These are phyloP conservation scores for Pterophyllum scalare DNA, from an alignment of 2,113 vertebrate genomes.

Conservation along the genomic window DNA sequence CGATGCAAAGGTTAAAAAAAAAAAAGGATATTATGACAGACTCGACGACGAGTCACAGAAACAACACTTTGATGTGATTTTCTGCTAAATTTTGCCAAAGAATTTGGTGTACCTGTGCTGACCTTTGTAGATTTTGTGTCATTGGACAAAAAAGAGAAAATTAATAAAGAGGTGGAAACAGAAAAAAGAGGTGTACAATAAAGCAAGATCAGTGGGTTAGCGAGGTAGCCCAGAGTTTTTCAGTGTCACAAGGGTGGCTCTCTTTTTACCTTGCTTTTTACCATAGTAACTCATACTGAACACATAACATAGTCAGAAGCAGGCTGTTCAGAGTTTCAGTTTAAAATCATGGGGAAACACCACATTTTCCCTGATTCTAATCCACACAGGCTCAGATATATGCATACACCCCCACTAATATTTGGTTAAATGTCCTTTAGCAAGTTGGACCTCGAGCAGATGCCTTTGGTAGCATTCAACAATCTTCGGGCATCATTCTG, in stretches of 20 bases:
- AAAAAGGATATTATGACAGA: slow-evolving; percentile 10
- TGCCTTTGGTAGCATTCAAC: neutral
- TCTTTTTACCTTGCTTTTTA: too few species aligned
- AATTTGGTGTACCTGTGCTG: neutral
- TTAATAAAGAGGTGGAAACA: neutral
- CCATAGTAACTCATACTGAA: too few species aligned
- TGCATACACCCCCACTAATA: too few species aligned
- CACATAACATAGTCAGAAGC: too few species aligned
- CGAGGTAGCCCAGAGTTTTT: too few species aligned
- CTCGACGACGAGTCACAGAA: slow-evolving; percentile 20
- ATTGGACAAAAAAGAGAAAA: neutral
- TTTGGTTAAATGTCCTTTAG: too few species aligned
- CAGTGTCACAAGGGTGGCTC: too few species aligned
- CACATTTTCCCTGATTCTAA: too few species aligned
- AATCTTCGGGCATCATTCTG: too few species aligned
- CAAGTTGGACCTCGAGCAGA: neutral
- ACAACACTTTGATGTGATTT: slow-evolving; percentile 4
- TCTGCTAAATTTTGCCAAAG: neutral
- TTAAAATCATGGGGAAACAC: too few species aligned
- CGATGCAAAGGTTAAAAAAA: neutral
- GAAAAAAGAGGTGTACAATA: neutral
- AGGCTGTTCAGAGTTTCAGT: too few species aligned
- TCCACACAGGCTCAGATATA: neutral
- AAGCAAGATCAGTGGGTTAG: too few species aligned
- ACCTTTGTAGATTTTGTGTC: neutral